Evolutionary conservation across 2,797 vertebrate species (phyloP), one percentile per base, ranked within the genome.

Genomic region (Apogon hyalosoma): DNA sequence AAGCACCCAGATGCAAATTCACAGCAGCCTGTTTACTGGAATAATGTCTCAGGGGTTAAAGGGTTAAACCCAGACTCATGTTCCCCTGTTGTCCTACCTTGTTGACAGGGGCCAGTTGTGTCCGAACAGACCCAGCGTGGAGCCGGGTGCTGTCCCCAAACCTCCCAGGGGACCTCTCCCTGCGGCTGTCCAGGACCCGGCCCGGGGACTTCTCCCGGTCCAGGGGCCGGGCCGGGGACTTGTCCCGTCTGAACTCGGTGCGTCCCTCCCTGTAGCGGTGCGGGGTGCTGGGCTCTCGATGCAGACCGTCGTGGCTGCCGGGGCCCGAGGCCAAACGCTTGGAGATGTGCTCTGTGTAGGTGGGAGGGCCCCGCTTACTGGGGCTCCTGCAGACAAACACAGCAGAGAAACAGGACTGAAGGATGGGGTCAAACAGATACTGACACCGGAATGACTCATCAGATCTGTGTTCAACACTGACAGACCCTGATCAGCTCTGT

Each of bases 311-410:
- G 0, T 97, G 97, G 0, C 95, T 89, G 50, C 92, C 95, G 0
- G 97, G 96, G 64, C 97, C 97, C 1, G 98, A 97, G 2, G 97
- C 93, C 82, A 98, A 91, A 0, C 96, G 93, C 90, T 99, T 99
- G 84, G 98, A 94, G 87, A 99, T 99, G 95, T 99, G 98, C 94
- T 99, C 98, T 1, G 96, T 97, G 92, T 99, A 99, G 0, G 97
- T 98, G 48, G 98, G 98, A 0, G 98, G 98, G 1, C 97, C 95
- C 16, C 98, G 94, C 92, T 99, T 99, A 87, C 96, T 99, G 48
- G 98, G 98, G 86, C 98, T 99, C 47, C 95, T 95, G 92, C 51
- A 42, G 55, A 12, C 16, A 43, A 0, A 63, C 28, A 65, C 7
- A 80, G 61, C 28, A 61, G 36, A 69, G 39, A 43, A 3, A 28